Base-by-base conservation (phyloP, 2,113 vertebrate species). In the Carlito syrichta region DNA sequence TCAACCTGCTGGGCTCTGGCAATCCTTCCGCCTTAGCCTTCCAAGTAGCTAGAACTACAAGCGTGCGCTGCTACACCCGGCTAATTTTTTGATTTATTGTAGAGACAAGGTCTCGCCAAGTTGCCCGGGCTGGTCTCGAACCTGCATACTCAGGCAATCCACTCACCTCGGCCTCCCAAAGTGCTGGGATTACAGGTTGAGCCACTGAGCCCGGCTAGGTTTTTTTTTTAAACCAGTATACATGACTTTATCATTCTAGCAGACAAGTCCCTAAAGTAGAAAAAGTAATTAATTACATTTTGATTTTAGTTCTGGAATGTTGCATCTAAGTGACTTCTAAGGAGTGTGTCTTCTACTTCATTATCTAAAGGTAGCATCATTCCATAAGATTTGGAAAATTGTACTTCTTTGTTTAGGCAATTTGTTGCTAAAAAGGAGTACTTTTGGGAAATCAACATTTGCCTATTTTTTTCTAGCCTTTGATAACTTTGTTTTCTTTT, bases 401-500 rank as follows among this genome's bases (percentile, higher is more conserved):
- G 50, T 94, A 30, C 32, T 85, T 69, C 2, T 86, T 82, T 50
- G n/a, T 52, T 68, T 89, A 93, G 54, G n/a, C 22, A 74, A 12
- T 69, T 92, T 73, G 27, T 79, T 85, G 68, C 43, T 63, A 17
- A 87, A 62, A 77, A 76, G 6, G 1, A 27, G 6, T 25, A 77
- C 20, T 93, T 95, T 73, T 48, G 69, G 52, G 38, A 73, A 95
- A n/a, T 92, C n/a, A 84, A 3, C 3, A 27, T 85, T 71, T 85
- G 19, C 38, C 14, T 52, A 0, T 74, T 92, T 96, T 90, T 40
- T 77, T 52, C 19, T 85, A 40, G 4, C 54, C 56, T 94, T 91
- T 86, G 43, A 54, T 86, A 84, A 56, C 25, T 73, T 97, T 86
- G 77, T 86, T 97, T 92, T 69, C 1, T 88, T 48, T 95, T n/a